Evolutionary conservation across 2,888 invertebrate species (phyloP), one percentile per base, ranked within the genome.

Genomic region (Latheticus oryzae): DNA sequence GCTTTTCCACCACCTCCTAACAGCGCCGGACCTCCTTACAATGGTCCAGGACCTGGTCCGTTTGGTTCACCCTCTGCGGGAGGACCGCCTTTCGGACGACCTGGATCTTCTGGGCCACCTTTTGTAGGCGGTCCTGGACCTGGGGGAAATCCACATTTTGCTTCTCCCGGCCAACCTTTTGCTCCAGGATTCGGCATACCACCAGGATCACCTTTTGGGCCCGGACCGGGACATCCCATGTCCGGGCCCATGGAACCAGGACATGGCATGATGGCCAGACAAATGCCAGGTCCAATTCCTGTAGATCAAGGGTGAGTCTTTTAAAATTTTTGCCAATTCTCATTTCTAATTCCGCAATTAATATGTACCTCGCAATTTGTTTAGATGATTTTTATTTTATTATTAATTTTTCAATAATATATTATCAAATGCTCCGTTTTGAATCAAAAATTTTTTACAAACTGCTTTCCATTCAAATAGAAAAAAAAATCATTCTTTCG

Each of bases 261-360:
- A 60, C 86, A 85, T 72, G 81, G 80, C 40, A 80, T 82, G 76
- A 83, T 82, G 80, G 83, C 82, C 16, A 82, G 83, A 57, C 85
- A 84, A 76, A 85, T 88, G 83, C 75, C 76, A 43, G 87, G 87
- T 62, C 89, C 91, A 61, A 91, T 90, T 71, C 90, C 91, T 71
- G 90, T 92, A 71, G 91, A 89, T 76, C 89, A 87, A 79, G 88
- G 88, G 84, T 87, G 71, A 86, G 86, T 84, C 4, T n/a, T 16
- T 8, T 52, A 37, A 35, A 32, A 45, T 56, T 35, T 35, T 5
- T 8, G 8, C 28, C n/a, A n/a, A n/a, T n/a, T n/a, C n/a, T n/a
- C n/a, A n/a, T n/a, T n/a, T n/a, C n/a, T n/a, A n/a, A n/a, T n/a
- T n/a, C n/a, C n/a, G n/a, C n/a, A n/a, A n/a, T n/a, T n/a, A n/a